Evolutionary conservation across 2,113 vertebrate species (phyloP), one percentile per base, ranked within the genome.

Genomic region (Rynchops niger): DNA sequence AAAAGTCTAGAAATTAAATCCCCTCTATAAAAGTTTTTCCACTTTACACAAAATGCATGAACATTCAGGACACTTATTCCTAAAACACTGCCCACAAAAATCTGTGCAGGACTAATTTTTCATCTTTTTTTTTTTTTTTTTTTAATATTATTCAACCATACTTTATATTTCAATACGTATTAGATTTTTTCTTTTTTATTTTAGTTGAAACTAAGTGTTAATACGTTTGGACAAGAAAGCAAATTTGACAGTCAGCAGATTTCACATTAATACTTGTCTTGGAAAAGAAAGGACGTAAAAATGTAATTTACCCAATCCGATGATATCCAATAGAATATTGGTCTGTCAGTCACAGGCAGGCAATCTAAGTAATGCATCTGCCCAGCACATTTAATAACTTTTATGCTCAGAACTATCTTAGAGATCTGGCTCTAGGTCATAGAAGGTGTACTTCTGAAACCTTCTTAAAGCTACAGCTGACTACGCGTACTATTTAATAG

Each of bases 251-350:
- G 85, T 59, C 63, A 43, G 65, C 15, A 85, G 78, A 62, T 88
- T 85, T 85, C 70, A 56, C 25, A 82, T 66, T 93, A 93, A 92
- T 66, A 74, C 74, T 62, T 63, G 52, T 71, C 86, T 53, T 50
- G 62, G 42, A 82, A 82, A 88, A 90, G 69, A 87, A 87, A 40
- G 56, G 61, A 88, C 67, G 77, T 74, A 88, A 92, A 97, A 96
- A 85, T 59, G 70, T 27, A 66, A 88, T 93, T 79, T 66, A 78
- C 27, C 22, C 79, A 82, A 55, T 59, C 11, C 4, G 7, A 16
- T 63, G 23, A 42, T 52, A 93, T 56, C 62, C 79, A 26, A 27
- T 25, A 77, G 62, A 43, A 82, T 71, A 83, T 81, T 73, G 42
- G 32, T 42, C 91, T 94, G 88, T 76, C 89, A 92, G 50, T 83